Percentiles rank a stretch among this genome's conserved stretches.
phyloP scores from a whole-genome alignment of 2,113 vertebrate species.

The Bubo bubo region DNA sequence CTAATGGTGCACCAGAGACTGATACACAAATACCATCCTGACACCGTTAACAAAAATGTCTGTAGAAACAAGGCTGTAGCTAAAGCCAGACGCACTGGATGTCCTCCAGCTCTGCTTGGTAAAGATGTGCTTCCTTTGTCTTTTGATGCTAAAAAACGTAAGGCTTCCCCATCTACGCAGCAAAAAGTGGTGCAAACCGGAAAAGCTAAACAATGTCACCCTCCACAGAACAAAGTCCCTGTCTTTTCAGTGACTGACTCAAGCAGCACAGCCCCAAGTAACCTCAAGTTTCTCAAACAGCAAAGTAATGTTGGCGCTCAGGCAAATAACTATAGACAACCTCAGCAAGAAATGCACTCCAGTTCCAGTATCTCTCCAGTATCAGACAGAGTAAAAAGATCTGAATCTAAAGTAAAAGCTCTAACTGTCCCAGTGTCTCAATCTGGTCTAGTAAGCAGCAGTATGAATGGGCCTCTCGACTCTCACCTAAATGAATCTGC shows the following conservation, averaged over 20 bases:
- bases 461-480: conserved; percentile 31
- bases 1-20: conserved; percentile 89
- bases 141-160: conserved; percentile 73
- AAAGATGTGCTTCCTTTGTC: conserved; percentile 85
- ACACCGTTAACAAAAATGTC: conserved; percentile 62
- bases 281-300: conserved; percentile 74
- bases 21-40: conserved; percentile 84
- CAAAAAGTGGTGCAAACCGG: conserved; percentile 67
- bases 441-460: not conserved
- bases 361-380: conserved; percentile 32
- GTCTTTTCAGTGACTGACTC: conserved; percentile 58
- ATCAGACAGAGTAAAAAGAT: conserved; percentile 62
- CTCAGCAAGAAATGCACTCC: conserved; percentile 64
- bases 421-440: not conserved
- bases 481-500: conserved; percentile 52
- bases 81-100: conserved; percentile 84
- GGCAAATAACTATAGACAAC: conserved; percentile 45
- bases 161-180: conserved; percentile 65
- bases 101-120: conserved; percentile 89
- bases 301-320: conserved; percentile 35
- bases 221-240: conserved; percentile 45
- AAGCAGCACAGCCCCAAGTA: conserved; percentile 65
- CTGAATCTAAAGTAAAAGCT: conserved; percentile 58
- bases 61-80: conserved; percentile 51
- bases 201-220: conserved; percentile 54